Percentiles rank a stretch among this genome's conserved stretches.
Evolutionary conservation across 2,113 vertebrate genomes (phyloP).

Genomic region (Abramis brama): DNA sequence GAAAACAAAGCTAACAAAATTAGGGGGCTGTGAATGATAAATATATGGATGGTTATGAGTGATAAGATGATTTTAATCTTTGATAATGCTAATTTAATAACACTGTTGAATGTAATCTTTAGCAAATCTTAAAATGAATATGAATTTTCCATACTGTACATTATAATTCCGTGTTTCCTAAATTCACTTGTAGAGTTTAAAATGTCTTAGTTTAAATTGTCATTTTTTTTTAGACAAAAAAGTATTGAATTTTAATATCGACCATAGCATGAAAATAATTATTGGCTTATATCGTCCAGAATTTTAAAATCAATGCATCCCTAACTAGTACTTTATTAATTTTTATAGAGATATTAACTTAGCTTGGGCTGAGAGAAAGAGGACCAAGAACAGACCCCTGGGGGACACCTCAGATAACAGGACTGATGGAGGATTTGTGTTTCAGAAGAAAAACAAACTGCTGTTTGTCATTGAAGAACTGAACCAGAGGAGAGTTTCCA

Average conservation of each 20-base stretch:
- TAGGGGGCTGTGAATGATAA: background rate
- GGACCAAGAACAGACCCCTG: background rate
- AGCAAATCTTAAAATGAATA: background rate
- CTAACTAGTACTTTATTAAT: background rate
- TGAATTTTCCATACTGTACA: background rate
- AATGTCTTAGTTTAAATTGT: too few species aligned
- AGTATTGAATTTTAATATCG: background rate
- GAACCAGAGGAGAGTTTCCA: conserved; percentile 2
- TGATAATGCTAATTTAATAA: background rate
- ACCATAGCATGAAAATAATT: background rate
- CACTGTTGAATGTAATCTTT: background rate
- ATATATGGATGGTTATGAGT: background rate
- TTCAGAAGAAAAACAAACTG: conserved; percentile 12
- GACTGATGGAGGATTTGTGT: background rate
- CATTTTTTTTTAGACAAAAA: background rate
- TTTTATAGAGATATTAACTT: background rate
- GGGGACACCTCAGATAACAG: background rate
- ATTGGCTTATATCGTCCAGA: background rate
- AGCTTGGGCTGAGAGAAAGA: background rate
- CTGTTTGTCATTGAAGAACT: conserved; percentile 6
- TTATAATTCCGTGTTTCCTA: background rate
- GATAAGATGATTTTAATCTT: background rate
- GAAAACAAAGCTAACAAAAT: background rate
- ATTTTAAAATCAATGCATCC: background rate
- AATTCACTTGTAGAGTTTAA: background rate